These are phyloP conservation scores for Corticium candelabrum DNA, from an alignment of 37 sponge, comb jelly and placozoan genomes.

Conservation along the genomic window DNA sequence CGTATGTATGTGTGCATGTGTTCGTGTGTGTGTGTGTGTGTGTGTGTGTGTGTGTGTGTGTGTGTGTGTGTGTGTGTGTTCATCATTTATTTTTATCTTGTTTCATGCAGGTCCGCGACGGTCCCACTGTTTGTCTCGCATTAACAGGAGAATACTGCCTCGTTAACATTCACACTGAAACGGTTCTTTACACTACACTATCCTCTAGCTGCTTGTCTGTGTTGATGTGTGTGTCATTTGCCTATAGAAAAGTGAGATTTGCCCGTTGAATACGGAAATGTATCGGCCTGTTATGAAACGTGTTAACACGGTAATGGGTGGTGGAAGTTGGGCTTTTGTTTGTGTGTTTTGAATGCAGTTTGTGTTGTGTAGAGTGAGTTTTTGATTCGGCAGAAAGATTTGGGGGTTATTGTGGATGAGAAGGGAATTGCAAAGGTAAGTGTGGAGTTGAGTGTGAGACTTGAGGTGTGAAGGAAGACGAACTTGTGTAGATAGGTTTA, in stretches of 20 bases:
- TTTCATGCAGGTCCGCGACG: background rate
- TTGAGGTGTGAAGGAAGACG: background rate
- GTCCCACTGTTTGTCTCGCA: background rate
- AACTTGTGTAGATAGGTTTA: background rate
- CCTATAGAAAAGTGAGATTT: background rate
- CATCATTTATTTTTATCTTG: background rate
- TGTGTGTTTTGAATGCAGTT: background rate
- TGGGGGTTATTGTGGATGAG: slow-evolving; percentile 36
- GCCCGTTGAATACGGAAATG: background rate
- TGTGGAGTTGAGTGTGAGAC: background rate
- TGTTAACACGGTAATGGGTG: background rate
- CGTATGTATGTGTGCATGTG: too few species aligned
- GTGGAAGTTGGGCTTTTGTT: background rate
- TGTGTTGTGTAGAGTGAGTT: slow-evolving; percentile 43
- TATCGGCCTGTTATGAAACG: background rate
- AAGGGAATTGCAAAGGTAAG: background rate
- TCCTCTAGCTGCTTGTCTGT: background rate
- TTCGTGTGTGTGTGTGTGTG: too few species aligned
- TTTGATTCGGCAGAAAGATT: slow-evolving; percentile 37
- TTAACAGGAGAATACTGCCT: background rate
- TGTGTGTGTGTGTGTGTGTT: background rate
- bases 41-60: background rate
- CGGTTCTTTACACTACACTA: background rate
- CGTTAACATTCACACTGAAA: background rate
- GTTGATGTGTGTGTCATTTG: background rate